Percentiles rank a stretch among this genome's conserved stretches.
phyloP scores from a whole-genome alignment of 2,113 vertebrate species.

The Oryzias celebensis region DNA sequence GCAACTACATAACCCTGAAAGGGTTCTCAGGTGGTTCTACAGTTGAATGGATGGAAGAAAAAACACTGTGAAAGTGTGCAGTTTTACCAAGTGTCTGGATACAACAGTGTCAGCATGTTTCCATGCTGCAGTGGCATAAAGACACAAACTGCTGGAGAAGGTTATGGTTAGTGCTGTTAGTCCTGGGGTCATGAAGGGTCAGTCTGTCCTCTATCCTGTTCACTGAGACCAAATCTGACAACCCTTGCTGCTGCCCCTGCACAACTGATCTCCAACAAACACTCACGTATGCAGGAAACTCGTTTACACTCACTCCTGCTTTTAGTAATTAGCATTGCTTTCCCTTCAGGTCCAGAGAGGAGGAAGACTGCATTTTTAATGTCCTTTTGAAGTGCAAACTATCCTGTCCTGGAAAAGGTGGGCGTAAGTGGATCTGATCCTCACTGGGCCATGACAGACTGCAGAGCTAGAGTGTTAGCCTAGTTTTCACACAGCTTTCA shows the following conservation, averaged over 20 bases:
- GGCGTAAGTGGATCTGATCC: conserved; percentile 27
- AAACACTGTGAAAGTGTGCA: not conserved
- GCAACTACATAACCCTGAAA: no score
- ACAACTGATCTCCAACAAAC: conserved; percentile 5
- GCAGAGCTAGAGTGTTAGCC: conserved; percentile 34
- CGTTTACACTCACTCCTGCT: conserved; percentile 2
- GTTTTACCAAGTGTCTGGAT: not conserved
- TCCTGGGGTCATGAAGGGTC: conserved; percentile 22
- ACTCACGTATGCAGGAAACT: conserved; percentile 9
- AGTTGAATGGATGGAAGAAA: not conserved
- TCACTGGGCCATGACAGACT: conserved; percentile 24
- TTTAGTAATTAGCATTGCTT: conserved; percentile 55
- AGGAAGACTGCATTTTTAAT: conserved; percentile 70
- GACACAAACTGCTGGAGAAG: conserved; percentile 12
- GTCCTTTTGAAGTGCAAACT: conserved; percentile 44
- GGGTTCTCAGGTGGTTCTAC: no score
- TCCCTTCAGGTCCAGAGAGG: conserved; percentile 28
- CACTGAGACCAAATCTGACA: conserved; percentile 22
- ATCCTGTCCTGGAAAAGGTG: conserved; percentile 52
- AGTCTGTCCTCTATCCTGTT: conserved; percentile 17
- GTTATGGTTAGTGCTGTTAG: conserved; percentile 11
- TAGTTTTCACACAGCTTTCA: conserved; percentile 44
- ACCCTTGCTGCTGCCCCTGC: conserved; percentile 11
- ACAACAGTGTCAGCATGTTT: not conserved
- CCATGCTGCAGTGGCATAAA: conserved; percentile 3